Base-by-base conservation (phyloP, 2,888 invertebrate species). In the Pyrrhia umbra region DNA sequence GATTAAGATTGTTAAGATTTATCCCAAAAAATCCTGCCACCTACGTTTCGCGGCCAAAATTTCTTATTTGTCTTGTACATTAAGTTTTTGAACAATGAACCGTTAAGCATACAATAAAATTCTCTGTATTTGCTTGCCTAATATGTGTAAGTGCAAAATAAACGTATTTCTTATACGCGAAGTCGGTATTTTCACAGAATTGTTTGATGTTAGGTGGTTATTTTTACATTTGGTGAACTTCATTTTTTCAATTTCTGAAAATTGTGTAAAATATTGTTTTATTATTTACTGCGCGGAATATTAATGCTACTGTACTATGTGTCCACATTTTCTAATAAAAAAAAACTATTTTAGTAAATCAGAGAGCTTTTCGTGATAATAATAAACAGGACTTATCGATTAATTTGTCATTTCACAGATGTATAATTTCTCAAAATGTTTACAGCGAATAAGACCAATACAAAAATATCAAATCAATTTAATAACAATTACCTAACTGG, bases 31-130 rank as follows among this genome's bases (percentile, higher is more conserved):
- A 83, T 86, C 80, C 78, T 61, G 80, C 87, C 87, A 83, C 88
- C 86, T 87, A 90, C 89, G 85, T 89, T 86, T 82, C 81, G 84
- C 84, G 85, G 87, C 86, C 90, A 89, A 88, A 88, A 83, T 82
- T 88, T 90, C 91, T 92, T 81, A 75, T 80, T 92, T 92, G 92
- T 90, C 89, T 86, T 85, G 82, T 88, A 87, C 88, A 85, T 90
- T 90, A 88, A 87, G 83, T 82, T 85, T 75, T 80, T 81, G 80
- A 89, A 91, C 90, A 90, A 90, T 89, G 84, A 85, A 92, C 94
- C 92, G 94, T 94, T 94, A 92, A 87, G 82, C 81, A 86, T 78
- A 90, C 90, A 88, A 84, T 80, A 80, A 68, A 61, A 64, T 71
- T 69, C 67, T n/a, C 27, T 61, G 72, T 64, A 58, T 74, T 78